phyloP scores from a whole-genome alignment of 2,888 invertebrate species.

The Sialis fuliginosa region DNA sequence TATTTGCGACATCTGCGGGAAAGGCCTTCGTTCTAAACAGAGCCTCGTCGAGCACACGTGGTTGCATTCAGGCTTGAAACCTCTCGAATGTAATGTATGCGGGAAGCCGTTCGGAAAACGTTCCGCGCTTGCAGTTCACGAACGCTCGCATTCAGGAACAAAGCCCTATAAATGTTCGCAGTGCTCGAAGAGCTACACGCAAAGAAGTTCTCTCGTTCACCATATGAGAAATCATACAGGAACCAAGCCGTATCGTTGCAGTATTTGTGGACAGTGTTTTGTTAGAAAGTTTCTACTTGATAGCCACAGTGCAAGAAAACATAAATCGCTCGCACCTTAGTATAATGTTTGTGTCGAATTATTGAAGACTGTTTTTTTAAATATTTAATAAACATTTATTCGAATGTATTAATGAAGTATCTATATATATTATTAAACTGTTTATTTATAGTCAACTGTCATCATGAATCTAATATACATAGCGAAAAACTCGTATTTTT shows the following conservation, averaged over 20 bases:
- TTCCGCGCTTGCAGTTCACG: slow-evolving; percentile 27
- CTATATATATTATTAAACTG: too few relatives aligned
- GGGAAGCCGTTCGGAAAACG: slow-evolving; percentile 20
- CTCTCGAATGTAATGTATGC: slow-evolving; percentile 5
- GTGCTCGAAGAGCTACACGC: slow-evolving; percentile 34
- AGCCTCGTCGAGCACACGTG: slow-evolving; percentile 1
- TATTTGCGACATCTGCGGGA: slow-evolving; percentile 7
- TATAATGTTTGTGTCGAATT: too few relatives aligned
- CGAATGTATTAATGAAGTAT: too few relatives aligned
- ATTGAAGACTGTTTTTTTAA: too few relatives aligned
- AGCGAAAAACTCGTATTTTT: too few relatives aligned
- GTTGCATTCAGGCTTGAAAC: slow-evolving; percentile 2
- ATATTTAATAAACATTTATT: too few relatives aligned
- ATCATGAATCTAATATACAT: too few relatives aligned
- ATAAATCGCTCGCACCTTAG: not conserved
- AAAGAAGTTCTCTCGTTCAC: slow-evolving; percentile 29
- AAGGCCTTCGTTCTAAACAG: slow-evolving; percentile 4
- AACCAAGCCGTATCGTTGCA: slow-evolving; percentile 32
- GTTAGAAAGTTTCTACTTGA: slow-evolving; percentile 35
- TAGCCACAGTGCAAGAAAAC: slow-evolving; percentile 21
- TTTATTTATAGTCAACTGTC: too few relatives aligned
- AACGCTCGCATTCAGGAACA: slow-evolving; percentile 31
- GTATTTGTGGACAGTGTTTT: slow-evolving; percentile 34
- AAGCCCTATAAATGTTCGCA: slow-evolving; percentile 33
- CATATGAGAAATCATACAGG: slow-evolving; percentile 35